Base-by-base conservation (phyloP, 2,113 vertebrate genomes). In the Neoarius graeffei region DNA sequence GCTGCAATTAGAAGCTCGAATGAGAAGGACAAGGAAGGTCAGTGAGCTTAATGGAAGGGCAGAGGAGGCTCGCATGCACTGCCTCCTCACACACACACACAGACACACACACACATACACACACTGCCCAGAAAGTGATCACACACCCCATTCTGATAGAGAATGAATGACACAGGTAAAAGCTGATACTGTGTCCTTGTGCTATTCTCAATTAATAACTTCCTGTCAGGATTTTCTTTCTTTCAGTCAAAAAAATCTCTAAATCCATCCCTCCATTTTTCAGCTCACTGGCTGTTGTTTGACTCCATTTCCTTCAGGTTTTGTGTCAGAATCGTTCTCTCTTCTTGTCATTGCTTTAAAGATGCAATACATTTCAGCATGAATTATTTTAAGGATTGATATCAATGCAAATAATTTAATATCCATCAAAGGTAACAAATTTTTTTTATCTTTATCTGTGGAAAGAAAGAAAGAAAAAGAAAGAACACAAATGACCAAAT, bases 11-110 rank as follows among this genome's bases (percentile, higher is more conserved):
- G 81, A 84, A 77, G 64, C 54, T 56, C 56, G 79, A 82, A 54
- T 54, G 54, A 82, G 86, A 87, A 82, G 66, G 86, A 87, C 86
- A 50, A 56, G 35, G 86, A 82, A 87, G 86, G 86, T 81, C 86
- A 87, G 86, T 60, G 66, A 87, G 86, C 67, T 73, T 87, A 82
- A 87, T 87, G 66, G 64, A 82, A 73, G 86, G 77, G 77, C 73
- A 71, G 50, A 9, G 74, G 60, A 15, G 42, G 19, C 56, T 77
- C 42, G 9, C 73, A 50, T 50, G 35, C 59, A 20, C 57, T 77
- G 11, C 19, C 30, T 42, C 23, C 52, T 27, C 20, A 11, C 19
- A 23, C 76, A 80, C 64, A 7, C 64, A 25, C 64, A 35, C 66
- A n/a, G n/a, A 69, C 66, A 69, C 27, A 69, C 66, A 69, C 67